Evolutionary conservation across 2,797 vertebrate genomes (phyloP).

Genomic region (Paguma larvata): DNA sequence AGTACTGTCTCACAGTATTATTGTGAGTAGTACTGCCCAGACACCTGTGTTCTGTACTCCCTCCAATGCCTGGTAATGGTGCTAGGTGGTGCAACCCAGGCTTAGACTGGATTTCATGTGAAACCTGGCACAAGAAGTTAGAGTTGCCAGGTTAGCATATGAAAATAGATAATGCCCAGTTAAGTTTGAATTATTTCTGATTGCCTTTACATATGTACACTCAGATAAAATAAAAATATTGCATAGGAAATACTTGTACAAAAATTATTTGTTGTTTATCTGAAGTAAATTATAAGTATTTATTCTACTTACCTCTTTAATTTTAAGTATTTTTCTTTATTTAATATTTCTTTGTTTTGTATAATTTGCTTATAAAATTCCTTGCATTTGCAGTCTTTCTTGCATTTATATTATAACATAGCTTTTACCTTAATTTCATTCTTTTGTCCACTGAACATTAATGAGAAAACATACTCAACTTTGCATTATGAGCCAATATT

Average conservation of each 20-base stretch:
- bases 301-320: neutral
- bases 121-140: neutral
- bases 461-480: neutral
- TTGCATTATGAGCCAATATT: neutral
- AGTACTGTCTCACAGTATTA: neutral
- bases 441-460: neutral
- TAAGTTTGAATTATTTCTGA: constrained; percentile 17
- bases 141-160: neutral
- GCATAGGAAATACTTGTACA: neutral
- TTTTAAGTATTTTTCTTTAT: neutral
- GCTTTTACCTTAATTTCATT: neutral
- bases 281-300: constrained; percentile 2
- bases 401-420: neutral
- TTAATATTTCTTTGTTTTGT: constrained; percentile 32
- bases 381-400: neutral
- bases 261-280: neutral
- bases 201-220: neutral
- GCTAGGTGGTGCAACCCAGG: neutral
- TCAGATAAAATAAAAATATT: neutral
- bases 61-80: neutral
- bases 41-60: neutral
- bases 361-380: neutral
- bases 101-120: neutral
- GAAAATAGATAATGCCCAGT: neutral
- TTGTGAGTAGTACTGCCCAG: neutral